These are phyloP conservation scores for Dinocampus coccinellae DNA, from an alignment of 2,888 invertebrate genomes.

Conservation along the genomic window DNA sequence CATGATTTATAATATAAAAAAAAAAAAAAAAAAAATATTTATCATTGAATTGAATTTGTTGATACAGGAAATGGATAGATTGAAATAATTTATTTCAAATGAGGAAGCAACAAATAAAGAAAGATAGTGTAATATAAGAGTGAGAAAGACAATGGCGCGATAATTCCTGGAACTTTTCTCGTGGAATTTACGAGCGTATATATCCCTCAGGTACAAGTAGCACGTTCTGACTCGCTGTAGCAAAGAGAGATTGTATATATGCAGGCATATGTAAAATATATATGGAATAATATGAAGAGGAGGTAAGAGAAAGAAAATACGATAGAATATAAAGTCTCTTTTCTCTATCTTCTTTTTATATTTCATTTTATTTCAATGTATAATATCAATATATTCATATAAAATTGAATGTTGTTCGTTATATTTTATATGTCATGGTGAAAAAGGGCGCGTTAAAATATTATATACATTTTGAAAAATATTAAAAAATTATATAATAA, in stretches of 20 bases:
- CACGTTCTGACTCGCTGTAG: conserved; percentile 21
- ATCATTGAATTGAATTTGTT: not conserved
- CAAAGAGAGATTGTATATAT: conserved; percentile 13
- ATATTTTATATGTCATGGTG: conserved; percentile 21
- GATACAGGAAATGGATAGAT: conserved; percentile 12
- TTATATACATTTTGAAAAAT: not conserved
- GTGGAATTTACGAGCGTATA: conserved; percentile 37
- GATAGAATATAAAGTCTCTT: conserved; percentile 11
- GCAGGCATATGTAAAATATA: not conserved
- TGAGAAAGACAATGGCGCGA: conserved; percentile 38
- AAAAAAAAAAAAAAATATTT: no score
- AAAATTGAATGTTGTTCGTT: not conserved
- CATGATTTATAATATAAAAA: not conserved
- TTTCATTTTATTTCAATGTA: not conserved
- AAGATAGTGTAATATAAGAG: not conserved
- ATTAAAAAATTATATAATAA: not conserved
- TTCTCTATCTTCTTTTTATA: conserved; percentile 16
- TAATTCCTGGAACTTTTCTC: conserved; percentile 40
- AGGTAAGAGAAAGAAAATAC: not conserved
- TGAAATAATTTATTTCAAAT: conserved; percentile 8
- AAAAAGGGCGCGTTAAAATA: conserved; percentile 26
- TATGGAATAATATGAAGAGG: conserved; percentile 6
- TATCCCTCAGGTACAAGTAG: conserved; percentile 34
- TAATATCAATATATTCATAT: not conserved
- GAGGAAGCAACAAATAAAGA: not conserved